A percentile compares a stretch with the other conserved stretches of the same genome.
Conservation (phyloP, 2,113 vertebrate species). For the Ageneiosus marmoratus region DNA sequence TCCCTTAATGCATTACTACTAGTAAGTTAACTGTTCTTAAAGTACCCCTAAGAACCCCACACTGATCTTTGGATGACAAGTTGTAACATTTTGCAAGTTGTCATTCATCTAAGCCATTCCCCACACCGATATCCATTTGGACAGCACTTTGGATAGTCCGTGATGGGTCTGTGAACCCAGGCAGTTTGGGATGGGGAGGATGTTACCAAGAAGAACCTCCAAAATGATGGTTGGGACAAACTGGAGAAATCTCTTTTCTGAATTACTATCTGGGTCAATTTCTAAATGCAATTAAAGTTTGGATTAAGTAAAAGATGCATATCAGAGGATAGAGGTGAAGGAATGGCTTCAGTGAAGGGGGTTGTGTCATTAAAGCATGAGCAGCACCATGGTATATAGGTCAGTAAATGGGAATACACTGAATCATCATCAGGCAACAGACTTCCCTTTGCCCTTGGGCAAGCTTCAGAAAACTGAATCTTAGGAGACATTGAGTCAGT, state of each 20-base stretch:
- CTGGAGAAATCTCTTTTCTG: background rate
- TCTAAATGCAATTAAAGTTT: background rate
- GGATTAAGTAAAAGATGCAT: background rate
- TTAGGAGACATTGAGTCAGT: background rate
- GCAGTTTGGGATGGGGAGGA: background rate
- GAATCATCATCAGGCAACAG: background rate
- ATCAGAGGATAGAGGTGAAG: constrained; percentile 11
- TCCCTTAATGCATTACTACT: background rate
- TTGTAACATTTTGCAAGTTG: constrained; percentile 29
- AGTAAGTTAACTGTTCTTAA: constrained; percentile 20
- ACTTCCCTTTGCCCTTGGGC: background rate
- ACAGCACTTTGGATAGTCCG: background rate
- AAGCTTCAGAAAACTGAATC: constrained; percentile 3
- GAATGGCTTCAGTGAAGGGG: constrained; percentile 28
- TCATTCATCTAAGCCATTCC: constrained; percentile 40
- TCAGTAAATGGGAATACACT: background rate
- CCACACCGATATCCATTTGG: background rate
- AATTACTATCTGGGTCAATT: background rate
- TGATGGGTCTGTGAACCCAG: constrained; percentile 19
- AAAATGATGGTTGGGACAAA: background rate
- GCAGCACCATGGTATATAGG: background rate
- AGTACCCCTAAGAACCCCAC: background rate
- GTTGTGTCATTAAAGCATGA: background rate
- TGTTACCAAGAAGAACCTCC: background rate
- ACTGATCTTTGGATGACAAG: constrained; percentile 48